These are phyloP conservation scores for Athalia rosae DNA, from an alignment of 2,888 invertebrate genomes.

Conservation along the genomic window DNA sequence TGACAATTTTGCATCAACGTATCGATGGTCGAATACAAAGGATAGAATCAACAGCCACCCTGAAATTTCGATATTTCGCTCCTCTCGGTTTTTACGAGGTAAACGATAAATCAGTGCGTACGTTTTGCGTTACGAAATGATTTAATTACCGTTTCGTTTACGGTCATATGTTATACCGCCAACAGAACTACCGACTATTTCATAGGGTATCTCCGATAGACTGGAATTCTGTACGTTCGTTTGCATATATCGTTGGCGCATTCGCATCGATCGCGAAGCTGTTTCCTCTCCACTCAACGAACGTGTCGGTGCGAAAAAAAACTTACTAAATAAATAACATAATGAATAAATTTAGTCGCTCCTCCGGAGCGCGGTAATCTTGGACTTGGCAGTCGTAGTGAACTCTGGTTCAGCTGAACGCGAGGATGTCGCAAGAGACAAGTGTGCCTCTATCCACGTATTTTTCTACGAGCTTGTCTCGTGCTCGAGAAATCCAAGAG, in stretches of 20 bases:
- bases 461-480: neutral
- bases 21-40: neutral
- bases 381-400: slow-evolving; percentile 43
- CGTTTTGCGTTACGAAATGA: slow-evolving; percentile 14
- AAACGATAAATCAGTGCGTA: neutral
- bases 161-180: slow-evolving; percentile 31
- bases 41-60: too few relatives aligned
- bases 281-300: neutral
- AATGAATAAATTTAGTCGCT: slow-evolving; percentile 14
- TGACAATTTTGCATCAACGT: too few relatives aligned
- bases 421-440: slow-evolving; percentile 41
- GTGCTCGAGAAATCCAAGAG: slow-evolving; percentile 26
- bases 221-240: too few relatives aligned
- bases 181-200: too few relatives aligned
- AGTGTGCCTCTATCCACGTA: neutral
- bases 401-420: slow-evolving; percentile 39
- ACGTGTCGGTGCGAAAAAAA: neutral
- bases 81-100: too few relatives aligned
- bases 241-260: neutral
- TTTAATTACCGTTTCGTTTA: slow-evolving; percentile 35
- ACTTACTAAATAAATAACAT: too few relatives aligned
- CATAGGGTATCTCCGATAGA: too few relatives aligned
- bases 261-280: slow-evolving; percentile 6
- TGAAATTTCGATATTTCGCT: too few relatives aligned
- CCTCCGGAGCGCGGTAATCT: slow-evolving; percentile 43